phyloP scores from a whole-genome alignment of 2,113 vertebrate genomes.

The Sula dactylatra region DNA sequence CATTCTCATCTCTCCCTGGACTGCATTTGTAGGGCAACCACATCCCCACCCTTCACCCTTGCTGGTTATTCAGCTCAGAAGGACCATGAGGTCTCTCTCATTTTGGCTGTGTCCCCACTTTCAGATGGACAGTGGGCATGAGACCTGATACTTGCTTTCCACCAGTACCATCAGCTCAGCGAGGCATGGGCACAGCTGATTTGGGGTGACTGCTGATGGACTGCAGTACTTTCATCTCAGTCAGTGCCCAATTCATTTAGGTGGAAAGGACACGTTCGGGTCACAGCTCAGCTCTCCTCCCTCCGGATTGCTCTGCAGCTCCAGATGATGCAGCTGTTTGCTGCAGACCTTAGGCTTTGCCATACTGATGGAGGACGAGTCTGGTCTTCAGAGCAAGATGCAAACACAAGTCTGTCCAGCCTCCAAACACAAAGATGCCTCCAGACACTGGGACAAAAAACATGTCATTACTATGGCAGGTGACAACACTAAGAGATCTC shows the following conservation, averaged over 20 bases:
- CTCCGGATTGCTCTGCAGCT: neutral
- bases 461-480: neutral
- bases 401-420: neutral
- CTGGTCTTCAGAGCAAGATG: neutral
- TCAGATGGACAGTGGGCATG: neutral
- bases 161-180: neutral
- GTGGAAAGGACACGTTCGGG: fast-evolving
- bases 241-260: neutral
- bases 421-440: neutral
- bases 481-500: neutral
- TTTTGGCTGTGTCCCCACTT: neutral
- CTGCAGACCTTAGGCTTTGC: neutral
- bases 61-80: neutral
- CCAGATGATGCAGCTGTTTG: neutral
- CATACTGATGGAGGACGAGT: neutral
- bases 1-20: neutral
- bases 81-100: neutral
- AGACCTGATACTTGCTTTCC: neutral
- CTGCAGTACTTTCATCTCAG: neutral
- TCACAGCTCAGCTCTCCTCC: neutral
- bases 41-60: neutral
- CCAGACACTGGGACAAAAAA: neutral
- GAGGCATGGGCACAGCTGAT: neutral
- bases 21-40: neutral
- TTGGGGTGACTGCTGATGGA: neutral